Evolutionary conservation across 2,888 invertebrate genomes (phyloP).

Genomic region (Holacanthella duospinosa): DNA sequence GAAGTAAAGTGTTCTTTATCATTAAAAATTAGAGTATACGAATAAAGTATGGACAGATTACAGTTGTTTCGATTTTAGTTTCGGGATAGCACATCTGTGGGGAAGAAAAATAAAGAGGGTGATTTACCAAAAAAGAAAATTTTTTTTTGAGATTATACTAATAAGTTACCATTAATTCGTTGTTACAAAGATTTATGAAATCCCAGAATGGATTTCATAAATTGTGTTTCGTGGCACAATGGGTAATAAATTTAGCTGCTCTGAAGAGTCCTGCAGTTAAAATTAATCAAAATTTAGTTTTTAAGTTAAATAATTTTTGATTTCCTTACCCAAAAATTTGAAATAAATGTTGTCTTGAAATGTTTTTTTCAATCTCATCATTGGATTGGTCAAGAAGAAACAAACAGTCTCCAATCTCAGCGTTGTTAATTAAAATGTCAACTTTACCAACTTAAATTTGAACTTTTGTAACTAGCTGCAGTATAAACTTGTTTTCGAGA

Average conservation of each 20-base stretch:
- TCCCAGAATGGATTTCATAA: not conserved
- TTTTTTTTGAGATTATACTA: too few relatives aligned
- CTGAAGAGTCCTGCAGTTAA: slow-evolving; percentile 1
- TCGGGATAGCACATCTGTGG: not conserved
- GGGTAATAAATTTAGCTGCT: not conserved
- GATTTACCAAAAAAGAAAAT: too few relatives aligned
- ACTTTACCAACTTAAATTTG: slow-evolving; percentile 55
- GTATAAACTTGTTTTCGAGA: slow-evolving; percentile 59
- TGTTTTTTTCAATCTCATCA: slow-evolving; percentile 68
- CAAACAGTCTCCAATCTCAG: slow-evolving; percentile 78
- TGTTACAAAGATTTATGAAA: not conserved
- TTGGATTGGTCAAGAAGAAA: slow-evolving; percentile 68
- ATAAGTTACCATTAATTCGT: not conserved
- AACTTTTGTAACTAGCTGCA: slow-evolving; percentile 58
- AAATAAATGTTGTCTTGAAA: slow-evolving; percentile 78
- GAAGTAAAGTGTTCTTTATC: too few relatives aligned
- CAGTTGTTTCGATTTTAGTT: not conserved
- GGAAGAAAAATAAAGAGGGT: too few relatives aligned
- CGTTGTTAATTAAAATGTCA: slow-evolving; percentile 73
- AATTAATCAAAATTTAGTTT: not conserved
- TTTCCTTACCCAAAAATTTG: slow-evolving; percentile 77
- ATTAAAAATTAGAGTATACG: not conserved
- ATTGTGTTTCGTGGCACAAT: not conserved
- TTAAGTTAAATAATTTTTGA: too few relatives aligned
- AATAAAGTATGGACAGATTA: not conserved